Evolutionary conservation across 2,113 vertebrate species (phyloP), one percentile per base, ranked within the genome.

Genomic region (Onychostoma macrolepis): DNA sequence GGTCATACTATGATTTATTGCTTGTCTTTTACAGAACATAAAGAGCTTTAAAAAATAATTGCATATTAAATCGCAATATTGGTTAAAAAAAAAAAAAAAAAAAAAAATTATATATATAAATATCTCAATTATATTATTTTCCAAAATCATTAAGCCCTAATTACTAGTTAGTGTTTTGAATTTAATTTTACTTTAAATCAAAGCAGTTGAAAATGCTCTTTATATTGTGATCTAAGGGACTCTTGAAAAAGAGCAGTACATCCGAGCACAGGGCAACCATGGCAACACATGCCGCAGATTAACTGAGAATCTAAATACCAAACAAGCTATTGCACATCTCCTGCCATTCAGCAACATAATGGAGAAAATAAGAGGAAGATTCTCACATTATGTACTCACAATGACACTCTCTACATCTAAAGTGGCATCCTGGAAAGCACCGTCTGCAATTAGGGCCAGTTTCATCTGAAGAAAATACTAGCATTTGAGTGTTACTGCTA

Each of bases 201-300:
- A 61, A 61, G 53, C 30, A n/a, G 53, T 61, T 38, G 21, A 58
- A 71, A 71, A 71, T 38, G 19, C 58, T 63, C 13, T 63, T 80
- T 12, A 63, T 80, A 36, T 38, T 10, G 13, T 80, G 36, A 81
- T 65, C 79, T 65, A 65, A 65, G 58, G 36, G n/a, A 65, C 56
- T 63, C 13, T 3, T 58, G 24, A 45, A 65, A n/a, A 76, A n/a
- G 19, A 45, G 72, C 30, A 15, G 13, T 33, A 85, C 17, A 24
- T 63, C 15, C 3, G 38, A 56, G 6, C 1, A 11, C 15, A 43
- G 12, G 8, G 67, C 72, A 21, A 77, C 43, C 74, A 85, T 45
- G 28, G 7, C 28, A 85, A 85, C 84, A 78, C 6, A 28, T 48
- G 43, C 74, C 4, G 5, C 12, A 77, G 71, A 30, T 45, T 36